These are phyloP conservation scores for Charaxes varanes DNA, from an alignment of 1,140 invertebrate genomes.

Conservation along the genomic window DNA sequence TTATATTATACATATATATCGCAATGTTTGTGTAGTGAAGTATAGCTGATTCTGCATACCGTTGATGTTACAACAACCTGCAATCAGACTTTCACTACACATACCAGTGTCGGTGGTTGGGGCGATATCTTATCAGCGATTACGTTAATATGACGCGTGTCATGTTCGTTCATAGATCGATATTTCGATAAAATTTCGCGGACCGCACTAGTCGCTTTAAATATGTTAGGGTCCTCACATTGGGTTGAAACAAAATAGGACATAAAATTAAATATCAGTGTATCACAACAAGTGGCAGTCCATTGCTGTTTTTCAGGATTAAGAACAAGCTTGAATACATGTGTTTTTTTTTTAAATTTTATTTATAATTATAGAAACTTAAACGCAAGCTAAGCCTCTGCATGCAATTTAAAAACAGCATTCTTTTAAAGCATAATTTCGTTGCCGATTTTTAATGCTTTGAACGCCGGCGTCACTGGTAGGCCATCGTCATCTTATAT, in stretches of 20 bases:
- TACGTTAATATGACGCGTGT: conserved; percentile 3
- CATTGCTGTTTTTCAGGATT: neutral
- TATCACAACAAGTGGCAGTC: neutral
- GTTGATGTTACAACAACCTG: neutral
- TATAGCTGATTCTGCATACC: conserved; percentile 1
- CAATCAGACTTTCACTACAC: conserved; percentile 3
- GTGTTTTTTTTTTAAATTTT: too few relatives aligned
- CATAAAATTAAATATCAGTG: too few relatives aligned
- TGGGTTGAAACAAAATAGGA: neutral
- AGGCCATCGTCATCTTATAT: too few relatives aligned
- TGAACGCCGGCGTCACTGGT: too few relatives aligned
- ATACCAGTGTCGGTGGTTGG: neutral
- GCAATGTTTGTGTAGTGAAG: neutral
- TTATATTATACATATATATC: neutral
- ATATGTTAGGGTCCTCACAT: neutral
- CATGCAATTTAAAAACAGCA: too few relatives aligned
- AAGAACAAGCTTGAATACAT: too few relatives aligned
- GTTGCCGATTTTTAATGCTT: too few relatives aligned
- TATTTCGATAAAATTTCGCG: conserved; percentile 11
- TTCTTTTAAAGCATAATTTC: too few relatives aligned
- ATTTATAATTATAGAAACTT: too few relatives aligned
- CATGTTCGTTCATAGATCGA: conserved; percentile 12
- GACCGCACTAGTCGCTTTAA: conserved; percentile 13
- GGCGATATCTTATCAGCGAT: conserved; percentile 2
- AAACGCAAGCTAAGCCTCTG: too few relatives aligned